phyloP scores from a whole-genome alignment of 2,888 invertebrate genomes.

The Caenorhabditis angaria region DNA sequence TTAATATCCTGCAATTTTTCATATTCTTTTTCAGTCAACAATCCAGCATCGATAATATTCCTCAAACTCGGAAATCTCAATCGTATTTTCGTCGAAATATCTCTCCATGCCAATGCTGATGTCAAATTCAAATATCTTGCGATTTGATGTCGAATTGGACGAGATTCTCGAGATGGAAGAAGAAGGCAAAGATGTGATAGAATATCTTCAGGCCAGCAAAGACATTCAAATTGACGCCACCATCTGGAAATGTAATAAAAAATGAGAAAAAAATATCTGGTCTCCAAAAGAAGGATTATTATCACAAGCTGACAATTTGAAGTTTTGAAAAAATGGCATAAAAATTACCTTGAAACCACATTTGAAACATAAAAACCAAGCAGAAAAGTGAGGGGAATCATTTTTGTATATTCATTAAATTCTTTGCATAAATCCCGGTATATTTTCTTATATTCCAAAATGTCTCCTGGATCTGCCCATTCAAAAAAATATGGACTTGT shows the following conservation, averaged over 20 bases:
- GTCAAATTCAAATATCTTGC: constrained; percentile 63
- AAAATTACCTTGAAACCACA: constrained; percentile 55
- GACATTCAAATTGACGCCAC: constrained; percentile 61
- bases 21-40: constrained; percentile 73
- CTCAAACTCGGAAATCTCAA: constrained; percentile 73
- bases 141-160: constrained; percentile 50
- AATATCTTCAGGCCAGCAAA: constrained; percentile 60
- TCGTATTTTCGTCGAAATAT: constrained; percentile 56
- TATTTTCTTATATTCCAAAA: too few relatives aligned
- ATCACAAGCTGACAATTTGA: not conserved
- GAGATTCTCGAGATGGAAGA: constrained; percentile 41
- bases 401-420: constrained; percentile 59
- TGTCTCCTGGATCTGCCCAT: constrained; percentile 39
- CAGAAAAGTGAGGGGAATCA: constrained; percentile 62
- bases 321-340: not conserved
- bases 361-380: constrained; percentile 65
- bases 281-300: too few relatives aligned
- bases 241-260: constrained; percentile 36
- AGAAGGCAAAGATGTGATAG: constrained; percentile 53
- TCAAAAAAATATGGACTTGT: constrained; percentile 45
- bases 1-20: constrained; percentile 68
- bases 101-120: constrained; percentile 57
- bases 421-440: constrained; percentile 48
- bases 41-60: constrained; percentile 74
- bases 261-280: not conserved